Conservation (phyloP, 2,113 vertebrate genomes). For the Brienomyrus longianalis region DNA sequence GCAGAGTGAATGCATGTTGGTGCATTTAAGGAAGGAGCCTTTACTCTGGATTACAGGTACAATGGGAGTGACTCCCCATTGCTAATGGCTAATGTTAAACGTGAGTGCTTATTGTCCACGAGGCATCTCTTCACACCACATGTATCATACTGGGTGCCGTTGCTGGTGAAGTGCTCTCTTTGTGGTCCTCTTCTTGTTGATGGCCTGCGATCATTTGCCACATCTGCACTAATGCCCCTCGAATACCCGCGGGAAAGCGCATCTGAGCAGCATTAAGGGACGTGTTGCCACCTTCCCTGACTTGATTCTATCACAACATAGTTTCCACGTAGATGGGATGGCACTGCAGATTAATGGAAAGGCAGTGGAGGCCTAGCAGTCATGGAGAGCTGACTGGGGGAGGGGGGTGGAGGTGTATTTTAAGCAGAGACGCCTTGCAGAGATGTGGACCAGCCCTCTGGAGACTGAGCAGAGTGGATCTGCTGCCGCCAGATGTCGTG, state of each 20-base stretch:
- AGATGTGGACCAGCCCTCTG: conserved; percentile 8
- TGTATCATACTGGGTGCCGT: neutral
- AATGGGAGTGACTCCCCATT: neutral
- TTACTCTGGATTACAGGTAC: neutral
- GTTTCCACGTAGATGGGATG: neutral
- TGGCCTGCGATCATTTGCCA: neutral
- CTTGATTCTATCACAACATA: neutral
- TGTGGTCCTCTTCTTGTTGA: neutral
- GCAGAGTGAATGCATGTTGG: neutral
- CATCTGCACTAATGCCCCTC: neutral
- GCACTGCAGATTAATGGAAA: neutral
- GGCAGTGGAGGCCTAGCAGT: neutral
- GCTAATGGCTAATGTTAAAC: neutral
- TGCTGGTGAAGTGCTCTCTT: neutral
- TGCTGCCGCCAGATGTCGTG: neutral
- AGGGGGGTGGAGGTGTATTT: neutral
- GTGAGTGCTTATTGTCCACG: neutral
- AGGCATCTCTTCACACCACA: neutral
- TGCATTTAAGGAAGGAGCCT: neutral
- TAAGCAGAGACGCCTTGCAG: neutral
- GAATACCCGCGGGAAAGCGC: neutral
- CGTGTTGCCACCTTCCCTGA: neutral
- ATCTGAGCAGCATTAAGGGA: neutral
- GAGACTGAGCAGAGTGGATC: neutral
- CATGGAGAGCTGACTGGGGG: neutral